Evolutionary conservation across 2,888 invertebrate genomes (phyloP), one percentile per base, ranked within the genome.

Genomic region (Volucella zonaria): DNA sequence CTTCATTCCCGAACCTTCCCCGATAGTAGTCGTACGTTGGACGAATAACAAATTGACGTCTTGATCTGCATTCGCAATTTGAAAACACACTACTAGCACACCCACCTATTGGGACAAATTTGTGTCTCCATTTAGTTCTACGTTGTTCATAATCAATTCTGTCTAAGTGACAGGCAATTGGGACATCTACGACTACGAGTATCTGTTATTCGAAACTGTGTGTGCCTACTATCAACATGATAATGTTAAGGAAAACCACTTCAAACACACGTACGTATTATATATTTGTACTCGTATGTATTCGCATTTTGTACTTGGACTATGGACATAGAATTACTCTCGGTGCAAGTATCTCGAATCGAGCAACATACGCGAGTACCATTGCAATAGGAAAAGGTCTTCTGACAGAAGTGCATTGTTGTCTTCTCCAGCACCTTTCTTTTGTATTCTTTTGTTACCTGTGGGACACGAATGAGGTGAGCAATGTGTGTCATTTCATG

Each of bases 51-150:
- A 31, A 31, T 31, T 52, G 45, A 70, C 71, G 71, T 62, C 80
- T 75, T 81, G 75, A 76, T 76, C 80, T 81, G 56, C 64, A 61
- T 54, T 42, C 67, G 66, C 67, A 12, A 49, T 82, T 71, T 47
- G 66, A 76, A 61, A 78, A 62, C 71, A 51, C 77, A 78, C 82
- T 77, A 78, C 77, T 82, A 73, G 77, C 76, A 77, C 71, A 73
- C 77, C 82, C 71, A 77, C 82, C 77, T 42, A 77, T 77, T 77
- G 77, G 43, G 58, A 62, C 31, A 38, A 58, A 49, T 56, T 15
- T 42, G 43, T 15, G 8, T 38, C 43, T 6, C 31, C 31, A 31
- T 6, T 31, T 42, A 58, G 45, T 47, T 62, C 67, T 75, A 54
- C 56, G 68, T 56, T 75, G 58, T 66, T 75, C 75, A 76, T 82